These are phyloP conservation scores for Vidua macroura DNA, from an alignment of 2,113 vertebrate genomes.

Conservation along the genomic window DNA sequence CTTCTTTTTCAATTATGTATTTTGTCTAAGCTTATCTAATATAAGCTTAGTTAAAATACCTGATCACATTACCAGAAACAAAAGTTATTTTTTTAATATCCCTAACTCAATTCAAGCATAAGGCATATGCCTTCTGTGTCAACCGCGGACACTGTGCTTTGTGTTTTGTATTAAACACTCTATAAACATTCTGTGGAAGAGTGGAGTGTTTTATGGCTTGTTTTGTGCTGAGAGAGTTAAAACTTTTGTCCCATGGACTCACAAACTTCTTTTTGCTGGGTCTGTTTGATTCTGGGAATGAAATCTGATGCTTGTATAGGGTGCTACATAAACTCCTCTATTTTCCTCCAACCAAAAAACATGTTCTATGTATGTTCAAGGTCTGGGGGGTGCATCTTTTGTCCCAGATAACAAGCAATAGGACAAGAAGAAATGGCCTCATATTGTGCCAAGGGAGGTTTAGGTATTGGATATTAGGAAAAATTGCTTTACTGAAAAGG, in stretches of 20 bases:
- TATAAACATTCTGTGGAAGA: neutral
- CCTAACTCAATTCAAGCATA: neutral
- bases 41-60: neutral
- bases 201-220: neutral
- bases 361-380: neutral
- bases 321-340: neutral
- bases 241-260: neutral
- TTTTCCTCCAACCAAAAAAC: neutral
- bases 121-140: neutral
- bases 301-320: neutral
- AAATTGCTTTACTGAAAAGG: neutral
- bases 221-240: neutral
- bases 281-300: neutral
- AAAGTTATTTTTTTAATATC: neutral
- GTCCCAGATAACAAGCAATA: neutral
- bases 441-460: neutral
- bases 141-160: neutral
- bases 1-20: neutral
- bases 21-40: neutral
- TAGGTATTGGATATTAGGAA: neutral
- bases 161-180: neutral
- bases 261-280: neutral
- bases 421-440: neutral
- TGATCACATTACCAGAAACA: neutral
- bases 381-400: neutral